Conservation (phyloP, 2,888 invertebrate genomes). For the Arrhopalites spinosus region DNA sequence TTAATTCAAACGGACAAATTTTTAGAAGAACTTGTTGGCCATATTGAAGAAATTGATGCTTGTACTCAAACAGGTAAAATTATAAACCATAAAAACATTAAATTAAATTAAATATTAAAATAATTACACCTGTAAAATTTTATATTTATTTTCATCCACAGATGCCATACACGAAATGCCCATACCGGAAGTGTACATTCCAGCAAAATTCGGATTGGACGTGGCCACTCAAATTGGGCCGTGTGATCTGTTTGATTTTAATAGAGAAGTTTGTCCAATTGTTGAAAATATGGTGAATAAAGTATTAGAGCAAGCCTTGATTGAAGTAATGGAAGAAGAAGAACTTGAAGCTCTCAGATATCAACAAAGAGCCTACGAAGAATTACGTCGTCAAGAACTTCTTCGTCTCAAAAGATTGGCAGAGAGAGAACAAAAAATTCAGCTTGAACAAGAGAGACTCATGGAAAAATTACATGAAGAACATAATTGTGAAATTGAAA, state of each 20-base stretch:
- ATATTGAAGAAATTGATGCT: constrained; percentile 28
- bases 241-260: constrained; percentile 49
- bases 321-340: constrained; percentile 52
- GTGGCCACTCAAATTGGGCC: constrained; percentile 44
- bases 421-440: constrained; percentile 41
- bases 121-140: too few relatives aligned
- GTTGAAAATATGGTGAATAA: constrained; percentile 47
- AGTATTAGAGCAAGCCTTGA: constrained; percentile 47
- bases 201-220: constrained; percentile 43
- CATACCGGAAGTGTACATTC: constrained; percentile 30
- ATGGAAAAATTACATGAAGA: constrained; percentile 26
- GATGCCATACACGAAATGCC: constrained; percentile 39
- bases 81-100: too few relatives aligned
- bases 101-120: too few relatives aligned
- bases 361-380: constrained; percentile 44
- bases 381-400: constrained; percentile 38
- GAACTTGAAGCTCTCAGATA: constrained; percentile 43
- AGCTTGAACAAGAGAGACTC: constrained; percentile 42
- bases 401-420: constrained; percentile 37
- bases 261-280: constrained; percentile 44
- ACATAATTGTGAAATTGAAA: constrained; percentile 25
- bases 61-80: constrained; percentile 46
- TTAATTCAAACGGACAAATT: constrained; percentile 43
- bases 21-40: constrained; percentile 42
- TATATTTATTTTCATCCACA: too few relatives aligned